These are phyloP conservation scores for Amphiprion percula DNA, from an alignment of 2,113 vertebrate genomes.

Conservation along the genomic window DNA sequence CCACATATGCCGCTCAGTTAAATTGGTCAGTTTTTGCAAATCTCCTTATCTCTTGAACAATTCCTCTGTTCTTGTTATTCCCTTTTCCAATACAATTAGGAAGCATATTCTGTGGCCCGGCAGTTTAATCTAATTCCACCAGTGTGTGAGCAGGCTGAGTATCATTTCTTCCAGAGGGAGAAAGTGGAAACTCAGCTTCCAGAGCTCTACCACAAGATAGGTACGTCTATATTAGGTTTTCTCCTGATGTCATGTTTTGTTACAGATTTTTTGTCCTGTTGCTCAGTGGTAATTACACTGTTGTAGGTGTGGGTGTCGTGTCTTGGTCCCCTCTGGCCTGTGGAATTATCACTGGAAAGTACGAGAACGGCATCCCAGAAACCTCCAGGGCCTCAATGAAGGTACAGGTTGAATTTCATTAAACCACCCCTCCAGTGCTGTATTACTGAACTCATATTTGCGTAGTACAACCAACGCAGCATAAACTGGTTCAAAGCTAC, in stretches of 20 bases:
- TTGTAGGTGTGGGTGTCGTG: conserved; percentile 95
- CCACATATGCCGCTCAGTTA: too few relatives aligned
- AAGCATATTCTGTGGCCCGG: conserved; percentile 96
- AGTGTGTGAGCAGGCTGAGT: conserved; percentile 96
- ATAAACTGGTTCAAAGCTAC: background rate
- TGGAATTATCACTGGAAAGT: conserved; percentile 98
- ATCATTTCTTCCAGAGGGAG: conserved; percentile 97
- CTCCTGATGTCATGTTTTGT: background rate
- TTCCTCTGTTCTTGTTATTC: conserved; percentile 12
- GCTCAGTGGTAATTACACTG: background rate
- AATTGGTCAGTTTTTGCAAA: conserved; percentile 4
- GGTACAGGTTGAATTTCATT: conserved; percentile 79
- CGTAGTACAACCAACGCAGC: background rate
- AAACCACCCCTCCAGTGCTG: background rate
- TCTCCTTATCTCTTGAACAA: conserved; percentile 20
- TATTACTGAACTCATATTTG: background rate
- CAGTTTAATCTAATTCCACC: conserved; percentile 98
- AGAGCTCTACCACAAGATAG: conserved; percentile 97
- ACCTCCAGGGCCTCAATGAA: conserved; percentile 95
- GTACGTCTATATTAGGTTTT: conserved; percentile 73
- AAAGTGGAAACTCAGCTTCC: conserved; percentile 98
- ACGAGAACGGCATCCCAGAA: conserved; percentile 94
- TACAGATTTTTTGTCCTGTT: background rate
- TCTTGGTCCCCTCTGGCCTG: conserved; percentile 98
- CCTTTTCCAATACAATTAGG: conserved; percentile 79